phyloP scores from a whole-genome alignment of 2,888 invertebrate species.

The Mechanitis mazaeus region DNA sequence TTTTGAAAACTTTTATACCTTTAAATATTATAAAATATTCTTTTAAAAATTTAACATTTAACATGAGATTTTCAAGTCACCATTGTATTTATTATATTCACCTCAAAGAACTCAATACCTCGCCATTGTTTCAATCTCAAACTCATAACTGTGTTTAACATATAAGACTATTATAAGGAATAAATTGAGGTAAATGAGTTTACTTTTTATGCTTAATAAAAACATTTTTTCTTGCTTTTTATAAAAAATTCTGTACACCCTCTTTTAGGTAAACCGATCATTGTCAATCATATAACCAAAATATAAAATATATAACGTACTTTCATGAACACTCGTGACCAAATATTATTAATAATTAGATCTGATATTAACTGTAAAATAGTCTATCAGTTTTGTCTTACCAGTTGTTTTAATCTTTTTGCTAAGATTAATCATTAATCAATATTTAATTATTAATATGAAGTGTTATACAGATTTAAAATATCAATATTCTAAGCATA shows the following conservation, averaged over 20 bases:
- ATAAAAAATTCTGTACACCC: neutral
- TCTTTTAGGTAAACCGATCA: slow-evolving; percentile 9
- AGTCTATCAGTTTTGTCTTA: too few species aligned
- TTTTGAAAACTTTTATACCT: too few species aligned
- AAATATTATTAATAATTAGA: neutral
- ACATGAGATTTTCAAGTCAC: neutral
- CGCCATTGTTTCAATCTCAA: neutral
- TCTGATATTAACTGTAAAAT: too few species aligned
- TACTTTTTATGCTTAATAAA: neutral
- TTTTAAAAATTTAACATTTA: too few species aligned
- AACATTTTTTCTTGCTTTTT: neutral
- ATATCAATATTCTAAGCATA: too few species aligned
- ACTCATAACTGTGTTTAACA: neutral
- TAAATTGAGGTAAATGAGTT: slow-evolving; percentile 2
- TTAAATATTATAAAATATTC: too few species aligned
- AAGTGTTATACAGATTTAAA: too few species aligned
- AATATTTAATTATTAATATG: too few species aligned
- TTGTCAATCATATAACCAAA: slow-evolving; percentile 11
- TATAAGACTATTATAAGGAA: neutral
- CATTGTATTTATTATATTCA: neutral
- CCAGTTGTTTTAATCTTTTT: too few species aligned
- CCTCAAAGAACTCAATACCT: neutral
- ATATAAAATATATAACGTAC: slow-evolving; percentile 8
- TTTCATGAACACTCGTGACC: slow-evolving; percentile 6
- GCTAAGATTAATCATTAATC: too few species aligned